These are phyloP conservation scores for Centropristis striata DNA, from an alignment of 2,113 vertebrate genomes.

Conservation along the genomic window DNA sequence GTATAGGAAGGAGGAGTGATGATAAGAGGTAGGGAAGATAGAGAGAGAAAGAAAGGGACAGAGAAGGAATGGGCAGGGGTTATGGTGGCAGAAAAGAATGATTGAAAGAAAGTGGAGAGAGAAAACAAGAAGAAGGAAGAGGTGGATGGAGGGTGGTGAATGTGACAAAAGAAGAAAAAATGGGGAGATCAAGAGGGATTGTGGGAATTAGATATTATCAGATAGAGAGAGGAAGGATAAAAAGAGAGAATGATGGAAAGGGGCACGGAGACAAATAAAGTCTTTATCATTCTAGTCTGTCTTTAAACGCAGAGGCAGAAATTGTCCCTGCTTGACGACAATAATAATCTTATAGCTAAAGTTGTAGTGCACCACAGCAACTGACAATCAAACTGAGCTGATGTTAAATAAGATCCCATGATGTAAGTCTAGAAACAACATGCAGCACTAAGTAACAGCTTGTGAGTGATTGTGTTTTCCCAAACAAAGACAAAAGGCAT, in stretches of 20 bases:
- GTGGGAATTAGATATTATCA: slow-evolving; percentile 6
- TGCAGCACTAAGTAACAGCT: slow-evolving; percentile 4
- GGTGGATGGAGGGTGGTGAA: background rate
- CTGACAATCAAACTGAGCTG: slow-evolving; percentile 7
- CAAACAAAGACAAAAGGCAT: slow-evolving; percentile 18
- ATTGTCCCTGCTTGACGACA: slow-evolving; percentile 5
- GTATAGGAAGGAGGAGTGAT: background rate
- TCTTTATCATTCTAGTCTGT: slow-evolving; percentile 22
- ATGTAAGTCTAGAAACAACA: background rate
- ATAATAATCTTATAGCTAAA: slow-evolving; percentile 16
- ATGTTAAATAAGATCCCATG: slow-evolving; percentile 14
- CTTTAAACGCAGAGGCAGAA: slow-evolving; percentile 32
- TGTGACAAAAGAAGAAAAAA: background rate
- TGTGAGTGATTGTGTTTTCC: slow-evolving; percentile 25
- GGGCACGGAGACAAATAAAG: slow-evolving; percentile 9
- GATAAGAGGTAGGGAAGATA: background rate
- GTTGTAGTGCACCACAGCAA: background rate
- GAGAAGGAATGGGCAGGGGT: background rate
- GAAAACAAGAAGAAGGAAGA: background rate
- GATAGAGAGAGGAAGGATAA: background rate
- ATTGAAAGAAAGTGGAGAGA: background rate
- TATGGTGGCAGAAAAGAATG: background rate
- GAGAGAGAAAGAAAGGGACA: background rate
- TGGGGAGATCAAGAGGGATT: background rate
- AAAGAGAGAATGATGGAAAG: background rate